Base-by-base conservation (phyloP, 2,888 invertebrate species). In the Bombylius major region DNA sequence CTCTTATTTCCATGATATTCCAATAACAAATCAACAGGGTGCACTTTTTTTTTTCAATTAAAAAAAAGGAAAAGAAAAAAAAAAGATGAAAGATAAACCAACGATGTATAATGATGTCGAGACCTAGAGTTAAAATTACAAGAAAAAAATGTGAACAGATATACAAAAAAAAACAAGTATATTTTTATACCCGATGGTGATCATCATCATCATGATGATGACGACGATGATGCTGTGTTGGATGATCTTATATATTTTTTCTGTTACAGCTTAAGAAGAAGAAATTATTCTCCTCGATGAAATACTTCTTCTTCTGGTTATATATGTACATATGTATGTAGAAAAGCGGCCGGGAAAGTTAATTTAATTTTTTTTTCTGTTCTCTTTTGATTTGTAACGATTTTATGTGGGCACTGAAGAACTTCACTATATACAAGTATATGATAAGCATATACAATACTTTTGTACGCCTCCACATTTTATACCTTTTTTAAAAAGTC, bases 11-110 rank as follows among this genome's bases (percentile, higher is more conserved):
- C 39, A 42, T 42, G 39, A 42, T 42, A 36, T 7, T 11, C 39
- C 12, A 42, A 42, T 42, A 42, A 31, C 23, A 50, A 54, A 49
- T 50, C 54, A 54, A 54, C 54, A 50, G 54, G 54, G 54, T 54
- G 54, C 23, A 49, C 47, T 45, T 42, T 36, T 36, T 36, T 8
- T 8, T 11, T 42, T 5, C 4, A 42, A 42, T 11, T 8, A 5
- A 42, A 11, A 42, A 42, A 42, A 39, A n/a, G n/a, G n/a, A 39
- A 39, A 39, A 39, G 7, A 6, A 39, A 42, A 11, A 8, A 11
- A 42, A 42, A 7, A 42, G 4, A 8, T 11, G 11, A 11, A 42
- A 42, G 39, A 42, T 42, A 42, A 42, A 42, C 39, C 11, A 8
- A 11, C 11, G 39, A 11, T 11, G 39, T 39, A 42, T 11, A 42